A percentile compares a stretch with the other conserved stretches of the same genome.
These are phyloP conservation scores for Gymnodraco acuticeps DNA, from an alignment of 2,797 vertebrate genomes.

Conservation along the genomic window DNA sequence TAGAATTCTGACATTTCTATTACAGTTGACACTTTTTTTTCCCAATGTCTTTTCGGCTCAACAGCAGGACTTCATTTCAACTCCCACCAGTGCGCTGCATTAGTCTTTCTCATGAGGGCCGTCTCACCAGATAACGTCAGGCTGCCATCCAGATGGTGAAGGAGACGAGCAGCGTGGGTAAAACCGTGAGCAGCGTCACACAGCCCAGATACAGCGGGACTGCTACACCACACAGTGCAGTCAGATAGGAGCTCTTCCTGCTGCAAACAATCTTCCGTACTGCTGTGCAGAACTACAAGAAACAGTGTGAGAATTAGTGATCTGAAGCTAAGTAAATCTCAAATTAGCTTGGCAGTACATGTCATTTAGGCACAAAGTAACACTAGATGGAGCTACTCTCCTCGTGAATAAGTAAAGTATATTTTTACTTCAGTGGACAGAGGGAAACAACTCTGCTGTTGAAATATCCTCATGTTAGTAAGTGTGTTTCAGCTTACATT, in stretches of 20 bases:
- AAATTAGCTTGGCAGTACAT: neutral
- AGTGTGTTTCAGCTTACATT: neutral
- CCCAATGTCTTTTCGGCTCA: constrained; percentile 19
- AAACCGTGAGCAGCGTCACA: constrained; percentile 81
- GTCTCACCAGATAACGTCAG: constrained; percentile 61
- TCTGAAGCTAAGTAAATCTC: neutral
- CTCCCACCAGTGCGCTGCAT: neutral
- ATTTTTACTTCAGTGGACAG: neutral
- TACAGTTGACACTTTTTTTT: neutral
- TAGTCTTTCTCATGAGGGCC: constrained; percentile 31
- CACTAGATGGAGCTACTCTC: constrained; percentile 70
- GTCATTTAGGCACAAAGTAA: neutral
- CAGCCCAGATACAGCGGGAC: constrained; percentile 85
- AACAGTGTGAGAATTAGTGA: constrained; percentile 13
- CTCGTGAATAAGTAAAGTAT: constrained; percentile 2
- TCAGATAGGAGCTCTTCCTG: constrained; percentile 89
- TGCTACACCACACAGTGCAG: constrained; percentile 85
- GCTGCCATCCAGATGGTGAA: constrained; percentile 97
- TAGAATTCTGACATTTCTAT: neutral
- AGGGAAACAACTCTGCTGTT: neutral
- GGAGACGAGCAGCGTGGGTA: constrained; percentile 88
- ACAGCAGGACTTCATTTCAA: constrained; percentile 11
- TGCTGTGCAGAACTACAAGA: constrained; percentile 90
- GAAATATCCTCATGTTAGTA: neutral
- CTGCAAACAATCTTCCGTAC: constrained; percentile 93